phyloP scores from a whole-genome alignment of 23 tunicate genomes.

The Corella eumyota region DNA sequence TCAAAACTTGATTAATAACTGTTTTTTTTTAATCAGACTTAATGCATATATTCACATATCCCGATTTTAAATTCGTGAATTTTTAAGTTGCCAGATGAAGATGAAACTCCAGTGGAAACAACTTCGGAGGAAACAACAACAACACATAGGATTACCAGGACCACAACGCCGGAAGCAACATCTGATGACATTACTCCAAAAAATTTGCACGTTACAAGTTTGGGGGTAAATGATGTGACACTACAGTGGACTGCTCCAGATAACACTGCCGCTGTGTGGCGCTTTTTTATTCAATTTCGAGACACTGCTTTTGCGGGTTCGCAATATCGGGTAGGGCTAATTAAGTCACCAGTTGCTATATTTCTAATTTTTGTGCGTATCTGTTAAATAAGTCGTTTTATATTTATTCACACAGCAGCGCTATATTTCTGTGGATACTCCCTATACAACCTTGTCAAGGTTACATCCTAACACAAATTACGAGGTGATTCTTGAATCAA shows the following conservation, averaged over 20 bases:
- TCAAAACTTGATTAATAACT: no score
- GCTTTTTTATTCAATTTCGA: not conserved
- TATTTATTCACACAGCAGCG: not conserved
- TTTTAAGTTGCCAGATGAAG: no score
- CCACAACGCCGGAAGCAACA: no score
- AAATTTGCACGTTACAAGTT: constrained; percentile 3
- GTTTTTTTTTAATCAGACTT: no score
- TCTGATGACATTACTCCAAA: constrained; percentile 6
- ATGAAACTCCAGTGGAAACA: no score
- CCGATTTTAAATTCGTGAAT: no score
- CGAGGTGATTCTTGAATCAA: not conserved
- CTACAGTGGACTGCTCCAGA: constrained; percentile 6
- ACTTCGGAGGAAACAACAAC: no score
- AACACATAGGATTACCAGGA: no score
- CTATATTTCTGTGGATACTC: not conserved
- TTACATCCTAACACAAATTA: constrained; percentile 8
- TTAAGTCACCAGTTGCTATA: no score
- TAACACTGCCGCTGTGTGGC: not conserved
- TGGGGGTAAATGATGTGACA: not conserved
- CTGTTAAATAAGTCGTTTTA: not conserved
- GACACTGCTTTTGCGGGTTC: no score
- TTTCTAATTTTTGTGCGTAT: not conserved
- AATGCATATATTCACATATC: no score
- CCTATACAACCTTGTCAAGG: not conserved
- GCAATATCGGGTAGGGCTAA: no score